Conservation (phyloP, 2,797 vertebrate species). For the Steatocranus sp. region DNA sequence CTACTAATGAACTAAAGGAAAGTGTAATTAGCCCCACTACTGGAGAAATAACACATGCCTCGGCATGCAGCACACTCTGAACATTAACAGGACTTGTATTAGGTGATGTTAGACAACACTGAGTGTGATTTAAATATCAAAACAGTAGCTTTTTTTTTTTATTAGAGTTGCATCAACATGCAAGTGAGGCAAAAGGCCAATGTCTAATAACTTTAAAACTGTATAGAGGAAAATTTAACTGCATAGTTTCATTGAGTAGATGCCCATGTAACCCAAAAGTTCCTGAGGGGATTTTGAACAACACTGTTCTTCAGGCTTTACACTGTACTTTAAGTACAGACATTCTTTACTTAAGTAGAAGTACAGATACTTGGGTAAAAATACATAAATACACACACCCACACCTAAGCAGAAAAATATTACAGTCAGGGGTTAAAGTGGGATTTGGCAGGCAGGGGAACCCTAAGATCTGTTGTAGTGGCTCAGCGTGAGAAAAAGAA, state of each 20-base stretch:
- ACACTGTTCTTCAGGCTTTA: background rate
- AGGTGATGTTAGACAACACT: background rate
- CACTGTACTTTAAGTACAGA: background rate
- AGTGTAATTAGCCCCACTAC: background rate
- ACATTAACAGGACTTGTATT: background rate
- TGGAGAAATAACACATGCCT: background rate
- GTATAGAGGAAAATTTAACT: background rate
- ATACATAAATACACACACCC: background rate
- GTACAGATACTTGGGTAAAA: background rate
- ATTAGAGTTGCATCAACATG: background rate
- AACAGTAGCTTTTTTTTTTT: rapidly evolving
- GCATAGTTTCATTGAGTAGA: background rate
- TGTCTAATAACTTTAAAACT: background rate
- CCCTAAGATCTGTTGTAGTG: background rate
- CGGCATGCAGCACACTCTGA: background rate
- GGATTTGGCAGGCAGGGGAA: background rate
- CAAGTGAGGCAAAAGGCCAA: background rate
- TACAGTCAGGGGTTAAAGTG: background rate
- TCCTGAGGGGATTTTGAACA: background rate
- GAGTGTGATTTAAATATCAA: background rate
- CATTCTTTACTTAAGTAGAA: background rate
- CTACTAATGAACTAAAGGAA: background rate
- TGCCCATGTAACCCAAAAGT: background rate
- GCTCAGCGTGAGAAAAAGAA: background rate
- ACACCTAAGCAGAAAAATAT: background rate